Conservation (phyloP, 2,888 invertebrate genomes). For the Pelosia muscerda region DNA sequence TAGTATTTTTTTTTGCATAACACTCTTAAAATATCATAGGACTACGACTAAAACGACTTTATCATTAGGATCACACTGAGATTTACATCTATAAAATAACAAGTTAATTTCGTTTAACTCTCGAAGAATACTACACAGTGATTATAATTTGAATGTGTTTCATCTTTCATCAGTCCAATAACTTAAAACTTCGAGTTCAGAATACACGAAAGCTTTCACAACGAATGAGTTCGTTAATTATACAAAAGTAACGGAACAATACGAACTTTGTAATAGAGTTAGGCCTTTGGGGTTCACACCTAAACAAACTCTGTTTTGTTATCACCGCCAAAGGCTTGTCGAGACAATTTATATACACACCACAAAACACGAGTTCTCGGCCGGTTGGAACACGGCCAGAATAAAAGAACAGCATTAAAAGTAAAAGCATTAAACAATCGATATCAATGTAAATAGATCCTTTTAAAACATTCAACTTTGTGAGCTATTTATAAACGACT, state of each 20-base stretch:
- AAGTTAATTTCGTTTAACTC: background rate
- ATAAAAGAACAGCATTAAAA: constrained; percentile 38
- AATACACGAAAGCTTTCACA: constrained; percentile 35
- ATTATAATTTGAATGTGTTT: background rate
- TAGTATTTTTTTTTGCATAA: no score
- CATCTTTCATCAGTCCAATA: constrained; percentile 17
- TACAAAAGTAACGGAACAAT: constrained; percentile 47
- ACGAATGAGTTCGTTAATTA: constrained; percentile 48
- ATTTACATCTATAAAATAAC: background rate
- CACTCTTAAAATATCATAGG: background rate
- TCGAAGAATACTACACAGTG: background rate
- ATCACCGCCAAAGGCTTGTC: constrained; percentile 33
- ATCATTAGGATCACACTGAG: background rate
- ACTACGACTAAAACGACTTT: no score
- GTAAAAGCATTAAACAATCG: constrained; percentile 36
- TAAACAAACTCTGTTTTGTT: constrained; percentile 50
- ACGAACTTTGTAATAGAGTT: constrained; percentile 47
- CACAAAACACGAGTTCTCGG: constrained; percentile 27
- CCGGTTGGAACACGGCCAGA: constrained; percentile 44
- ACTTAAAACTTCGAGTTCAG: constrained; percentile 16
- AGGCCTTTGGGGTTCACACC: constrained; percentile 41
- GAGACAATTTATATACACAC: constrained; percentile 27
- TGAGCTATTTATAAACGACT: background rate
- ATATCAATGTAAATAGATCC: constrained; percentile 14
- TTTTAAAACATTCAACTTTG: background rate